Conservation (phyloP, 2,113 vertebrate species). For the Festucalex cinctus region DNA sequence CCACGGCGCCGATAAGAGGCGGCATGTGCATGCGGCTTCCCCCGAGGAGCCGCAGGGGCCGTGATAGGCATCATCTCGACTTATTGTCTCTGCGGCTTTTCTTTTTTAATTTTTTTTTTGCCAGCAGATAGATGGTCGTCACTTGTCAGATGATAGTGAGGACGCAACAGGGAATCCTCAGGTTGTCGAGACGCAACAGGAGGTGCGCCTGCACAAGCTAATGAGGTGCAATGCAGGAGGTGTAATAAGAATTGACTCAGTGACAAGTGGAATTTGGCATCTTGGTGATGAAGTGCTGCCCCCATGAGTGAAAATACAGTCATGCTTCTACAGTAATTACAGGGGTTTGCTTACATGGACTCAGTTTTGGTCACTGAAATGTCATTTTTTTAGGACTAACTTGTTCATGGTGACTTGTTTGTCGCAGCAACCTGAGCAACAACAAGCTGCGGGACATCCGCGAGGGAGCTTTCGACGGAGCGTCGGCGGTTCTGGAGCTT, state of each 20-base stretch:
- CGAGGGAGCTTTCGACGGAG: constrained; percentile 87
- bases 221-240: not conserved
- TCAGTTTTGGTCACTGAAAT: too few relatives aligned
- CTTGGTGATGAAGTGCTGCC: not conserved
- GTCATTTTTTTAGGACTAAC: too few relatives aligned
- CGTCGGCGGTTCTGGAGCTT: constrained; percentile 82
- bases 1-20: constrained; percentile 30
- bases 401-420: not conserved
- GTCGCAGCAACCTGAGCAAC: constrained; percentile 88
- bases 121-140: not conserved
- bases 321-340: not conserved
- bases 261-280: not conserved
- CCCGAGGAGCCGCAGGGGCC: constrained; percentile 17
- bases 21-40: not conserved
- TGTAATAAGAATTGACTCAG: not conserved
- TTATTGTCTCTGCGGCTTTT: constrained; percentile 43
- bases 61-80: constrained; percentile 38
- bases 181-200: not conserved
- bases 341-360: too few relatives aligned
- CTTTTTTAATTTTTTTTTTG: constrained; percentile 28
- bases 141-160: constrained; percentile 20
- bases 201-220: not conserved
- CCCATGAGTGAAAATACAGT: not conserved
- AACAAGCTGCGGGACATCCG: constrained; percentile 93
- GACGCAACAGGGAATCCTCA: not conserved